phyloP scores from a whole-genome alignment of 2,888 invertebrate species.

The Troglohyphantes excavatus region DNA sequence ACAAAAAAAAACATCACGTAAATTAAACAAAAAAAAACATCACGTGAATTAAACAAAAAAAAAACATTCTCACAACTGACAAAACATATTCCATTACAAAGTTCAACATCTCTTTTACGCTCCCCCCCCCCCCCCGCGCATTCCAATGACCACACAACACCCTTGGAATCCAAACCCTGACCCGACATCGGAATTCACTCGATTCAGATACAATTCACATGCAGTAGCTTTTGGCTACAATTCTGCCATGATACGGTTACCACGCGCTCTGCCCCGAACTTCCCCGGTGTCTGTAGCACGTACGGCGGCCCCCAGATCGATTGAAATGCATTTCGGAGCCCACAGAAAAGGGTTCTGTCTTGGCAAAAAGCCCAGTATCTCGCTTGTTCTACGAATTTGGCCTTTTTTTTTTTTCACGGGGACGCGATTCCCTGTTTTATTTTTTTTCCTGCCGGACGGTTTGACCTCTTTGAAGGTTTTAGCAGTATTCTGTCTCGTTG shows the following conservation, averaged over 20 bases:
- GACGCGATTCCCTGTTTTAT: slow-evolving; percentile 10
- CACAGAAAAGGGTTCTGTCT: slow-evolving; percentile 46
- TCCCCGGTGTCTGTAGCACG: slow-evolving; percentile 37
- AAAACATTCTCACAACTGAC: too few relatives aligned
- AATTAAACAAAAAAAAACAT: too few relatives aligned
- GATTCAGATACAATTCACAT: not conserved
- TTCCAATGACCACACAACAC: not conserved
- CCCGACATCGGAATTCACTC: not conserved
- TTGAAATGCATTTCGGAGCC: slow-evolving; percentile 49
- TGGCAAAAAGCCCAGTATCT: slow-evolving; percentile 68
- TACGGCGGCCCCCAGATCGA: slow-evolving; percentile 50
- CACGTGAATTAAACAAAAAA: too few relatives aligned
- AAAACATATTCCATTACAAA: not conserved
- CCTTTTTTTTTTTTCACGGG: slow-evolving; percentile 45
- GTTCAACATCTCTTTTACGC: not conserved
- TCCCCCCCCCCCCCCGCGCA: not conserved
- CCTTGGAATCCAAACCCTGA: not conserved
- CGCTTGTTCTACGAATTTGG: slow-evolving; percentile 64
- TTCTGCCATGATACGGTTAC: slow-evolving; percentile 18
- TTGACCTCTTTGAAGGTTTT: slow-evolving; percentile 73
- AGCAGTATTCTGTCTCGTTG: slow-evolving; percentile 13
- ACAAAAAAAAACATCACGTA: too few relatives aligned
- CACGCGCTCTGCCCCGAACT: not conserved
- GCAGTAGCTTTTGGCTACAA: not conserved
- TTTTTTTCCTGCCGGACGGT: not conserved